Percentiles rank a stretch among this genome's conserved stretches.
These are phyloP conservation scores for Heterohyrax brucei DNA, from an alignment of 2,797 vertebrate species.

Conservation along the genomic window DNA sequence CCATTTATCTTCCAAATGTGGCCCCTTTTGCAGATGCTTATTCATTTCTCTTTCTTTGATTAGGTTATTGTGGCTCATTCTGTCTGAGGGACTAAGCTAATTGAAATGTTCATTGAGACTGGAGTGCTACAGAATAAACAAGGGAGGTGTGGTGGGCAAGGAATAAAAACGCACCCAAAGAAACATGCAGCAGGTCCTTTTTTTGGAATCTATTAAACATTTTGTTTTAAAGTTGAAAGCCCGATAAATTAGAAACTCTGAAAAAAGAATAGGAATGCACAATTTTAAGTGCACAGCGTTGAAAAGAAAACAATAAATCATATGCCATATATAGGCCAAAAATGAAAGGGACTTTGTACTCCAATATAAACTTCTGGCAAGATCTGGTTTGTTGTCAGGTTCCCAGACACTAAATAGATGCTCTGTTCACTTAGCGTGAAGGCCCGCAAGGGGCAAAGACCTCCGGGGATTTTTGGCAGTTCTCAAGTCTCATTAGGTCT, in stretches of 20 bases:
- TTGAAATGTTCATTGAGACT: constrained; percentile 90
- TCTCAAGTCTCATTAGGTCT: constrained; percentile 94
- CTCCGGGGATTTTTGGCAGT: constrained; percentile 93
- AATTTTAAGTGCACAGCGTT: constrained; percentile 85
- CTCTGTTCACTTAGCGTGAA: constrained; percentile 93
- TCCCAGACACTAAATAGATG: constrained; percentile 94
- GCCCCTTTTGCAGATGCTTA: constrained; percentile 89
- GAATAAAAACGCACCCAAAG: constrained; percentile 66
- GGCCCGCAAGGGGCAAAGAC: constrained; percentile 91
- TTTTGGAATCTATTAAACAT: not conserved
- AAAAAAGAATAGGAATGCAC: constrained; percentile 75
- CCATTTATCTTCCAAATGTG: constrained; percentile 84
- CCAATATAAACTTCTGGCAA: constrained; percentile 93
- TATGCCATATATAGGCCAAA: constrained; percentile 90
- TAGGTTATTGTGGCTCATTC: constrained; percentile 91
- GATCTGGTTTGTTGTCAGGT: constrained; percentile 92
- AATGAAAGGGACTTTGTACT: constrained; percentile 91
- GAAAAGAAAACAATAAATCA: constrained; percentile 91
- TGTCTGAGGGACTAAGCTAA: constrained; percentile 90
- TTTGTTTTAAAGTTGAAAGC: constrained; percentile 62
- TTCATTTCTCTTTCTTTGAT: constrained; percentile 88
- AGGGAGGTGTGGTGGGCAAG: not conserved
- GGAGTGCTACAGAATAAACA: constrained; percentile 87
- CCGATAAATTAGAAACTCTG: constrained; percentile 80
- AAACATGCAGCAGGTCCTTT: not conserved